These are phyloP conservation scores for Reinhardtius hippoglossoides DNA, from an alignment of 2,113 vertebrate genomes.

Conservation along the genomic window DNA sequence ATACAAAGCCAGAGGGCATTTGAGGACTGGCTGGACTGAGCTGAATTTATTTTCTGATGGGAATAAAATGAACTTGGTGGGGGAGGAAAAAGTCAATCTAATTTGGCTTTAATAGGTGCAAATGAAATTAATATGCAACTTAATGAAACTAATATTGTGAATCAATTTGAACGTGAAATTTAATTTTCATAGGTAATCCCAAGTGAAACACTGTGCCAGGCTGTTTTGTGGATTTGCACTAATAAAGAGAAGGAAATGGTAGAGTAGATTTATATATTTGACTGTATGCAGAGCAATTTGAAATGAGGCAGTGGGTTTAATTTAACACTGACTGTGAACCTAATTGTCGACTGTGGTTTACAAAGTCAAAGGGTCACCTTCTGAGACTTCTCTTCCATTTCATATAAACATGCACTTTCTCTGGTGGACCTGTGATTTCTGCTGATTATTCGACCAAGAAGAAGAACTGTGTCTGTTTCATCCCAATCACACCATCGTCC, in stretches of 20 bases:
- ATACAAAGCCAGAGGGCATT: constrained; percentile 60
- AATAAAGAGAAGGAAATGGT: constrained; percentile 27
- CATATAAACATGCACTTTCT: background rate
- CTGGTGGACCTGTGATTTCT: background rate
- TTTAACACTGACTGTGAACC: constrained; percentile 8
- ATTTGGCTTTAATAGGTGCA: constrained; percentile 68
- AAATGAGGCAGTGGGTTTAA: background rate
- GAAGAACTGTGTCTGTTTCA: background rate
- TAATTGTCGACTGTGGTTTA: background rate
- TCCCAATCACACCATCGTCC: background rate
- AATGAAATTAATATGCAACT: constrained; percentile 77
- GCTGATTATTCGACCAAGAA: background rate
- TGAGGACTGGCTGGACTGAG: constrained; percentile 41
- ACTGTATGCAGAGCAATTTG: background rate
- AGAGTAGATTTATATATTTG: constrained; percentile 11
- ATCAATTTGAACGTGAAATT: constrained; percentile 76
- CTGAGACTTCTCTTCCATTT: background rate
- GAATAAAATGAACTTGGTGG: constrained; percentile 61
- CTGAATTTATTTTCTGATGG: constrained; percentile 62
- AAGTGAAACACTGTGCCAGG: constrained; percentile 51
- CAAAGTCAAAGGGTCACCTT: background rate
- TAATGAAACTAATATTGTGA: constrained; percentile 82
- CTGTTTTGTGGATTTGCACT: constrained; percentile 42
- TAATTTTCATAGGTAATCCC: constrained; percentile 70
- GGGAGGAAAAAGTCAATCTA: constrained; percentile 7